A percentile compares a stretch with the other conserved stretches of the same genome.
Evolutionary conservation across 1,140 invertebrate species (phyloP).

Genomic region (Temnothorax nylanderi): DNA sequence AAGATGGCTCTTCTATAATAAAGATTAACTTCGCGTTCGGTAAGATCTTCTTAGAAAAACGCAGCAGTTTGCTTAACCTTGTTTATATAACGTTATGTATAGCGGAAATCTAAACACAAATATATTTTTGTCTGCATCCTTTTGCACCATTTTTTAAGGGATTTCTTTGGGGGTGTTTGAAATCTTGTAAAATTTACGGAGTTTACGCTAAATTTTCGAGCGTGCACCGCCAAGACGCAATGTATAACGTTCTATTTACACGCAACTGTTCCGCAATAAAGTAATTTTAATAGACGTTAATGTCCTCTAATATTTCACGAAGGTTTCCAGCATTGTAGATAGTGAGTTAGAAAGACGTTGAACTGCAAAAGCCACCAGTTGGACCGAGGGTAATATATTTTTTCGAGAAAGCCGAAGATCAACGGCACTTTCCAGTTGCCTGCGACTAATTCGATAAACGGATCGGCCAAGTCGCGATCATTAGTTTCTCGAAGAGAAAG

Average conservation of each 20-base stretch:
- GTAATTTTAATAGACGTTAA: neutral
- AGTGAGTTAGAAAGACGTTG: neutral
- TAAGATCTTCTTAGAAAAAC: neutral
- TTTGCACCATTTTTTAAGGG: neutral
- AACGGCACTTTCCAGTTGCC: conserved; percentile 3
- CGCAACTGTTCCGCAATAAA: neutral
- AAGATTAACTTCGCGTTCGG: conserved; percentile 19
- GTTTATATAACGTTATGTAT: neutral
- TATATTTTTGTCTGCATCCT: neutral
- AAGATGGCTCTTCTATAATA: conserved; percentile 19
- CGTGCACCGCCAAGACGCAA: neutral
- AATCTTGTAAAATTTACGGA: neutral
- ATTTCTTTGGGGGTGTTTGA: neutral
- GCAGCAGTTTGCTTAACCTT: neutral
- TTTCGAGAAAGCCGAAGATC: conserved; percentile 5
- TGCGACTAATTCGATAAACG: conserved; percentile 54
- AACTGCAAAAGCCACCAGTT: neutral
- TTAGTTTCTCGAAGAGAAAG: conserved; percentile 19
- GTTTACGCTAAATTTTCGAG: neutral
- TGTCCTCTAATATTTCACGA: neutral
- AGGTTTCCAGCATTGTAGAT: neutral
- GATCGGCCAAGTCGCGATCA: conserved; percentile 43
- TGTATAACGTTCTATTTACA: neutral
- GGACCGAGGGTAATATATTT: neutral
- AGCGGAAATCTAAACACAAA: neutral